phyloP scores from a whole-genome alignment of 2,113 vertebrate genomes.

The Prolemur simus region DNA sequence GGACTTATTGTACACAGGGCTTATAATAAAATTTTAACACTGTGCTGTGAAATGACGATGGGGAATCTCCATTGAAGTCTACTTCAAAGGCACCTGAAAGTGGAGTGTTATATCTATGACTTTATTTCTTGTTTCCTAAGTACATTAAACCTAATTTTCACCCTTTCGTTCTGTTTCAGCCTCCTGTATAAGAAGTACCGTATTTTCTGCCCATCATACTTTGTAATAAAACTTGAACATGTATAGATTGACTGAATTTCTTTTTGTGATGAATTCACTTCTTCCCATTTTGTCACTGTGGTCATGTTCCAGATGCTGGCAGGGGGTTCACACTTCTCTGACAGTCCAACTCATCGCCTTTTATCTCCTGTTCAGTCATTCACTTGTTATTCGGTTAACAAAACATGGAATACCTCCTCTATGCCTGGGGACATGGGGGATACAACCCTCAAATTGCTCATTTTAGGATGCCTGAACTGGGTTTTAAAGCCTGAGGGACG shows the following conservation, averaged over 20 bases:
- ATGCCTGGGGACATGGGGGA: neutral
- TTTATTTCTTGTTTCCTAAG: constrained; percentile 80
- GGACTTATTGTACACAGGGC: constrained; percentile 77
- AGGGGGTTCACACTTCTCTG: neutral
- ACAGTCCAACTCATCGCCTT: neutral
- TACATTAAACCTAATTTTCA: constrained; percentile 82
- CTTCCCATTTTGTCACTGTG: neutral
- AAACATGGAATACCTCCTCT: neutral
- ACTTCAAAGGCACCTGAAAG: constrained; percentile 80
- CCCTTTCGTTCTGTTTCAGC: constrained; percentile 83
- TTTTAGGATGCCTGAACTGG: neutral
- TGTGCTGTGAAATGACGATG: constrained; percentile 76
- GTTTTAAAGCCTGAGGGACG: constrained; percentile 18
- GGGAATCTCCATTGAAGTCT: constrained; percentile 77
- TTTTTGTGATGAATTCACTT: constrained; percentile 78
- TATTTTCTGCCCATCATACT: constrained; percentile 89
- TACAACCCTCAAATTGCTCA: neutral
- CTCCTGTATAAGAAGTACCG: constrained; percentile 86
- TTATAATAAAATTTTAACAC: constrained; percentile 83
- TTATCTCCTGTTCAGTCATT: neutral
- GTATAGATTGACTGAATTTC: constrained; percentile 84
- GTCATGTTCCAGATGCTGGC: neutral
- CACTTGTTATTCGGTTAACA: neutral
- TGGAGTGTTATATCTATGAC: constrained; percentile 83
- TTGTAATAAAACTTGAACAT: constrained; percentile 89